These are phyloP conservation scores for Acleris sparsana DNA, from an alignment of 2,888 invertebrate species.

Conservation along the genomic window DNA sequence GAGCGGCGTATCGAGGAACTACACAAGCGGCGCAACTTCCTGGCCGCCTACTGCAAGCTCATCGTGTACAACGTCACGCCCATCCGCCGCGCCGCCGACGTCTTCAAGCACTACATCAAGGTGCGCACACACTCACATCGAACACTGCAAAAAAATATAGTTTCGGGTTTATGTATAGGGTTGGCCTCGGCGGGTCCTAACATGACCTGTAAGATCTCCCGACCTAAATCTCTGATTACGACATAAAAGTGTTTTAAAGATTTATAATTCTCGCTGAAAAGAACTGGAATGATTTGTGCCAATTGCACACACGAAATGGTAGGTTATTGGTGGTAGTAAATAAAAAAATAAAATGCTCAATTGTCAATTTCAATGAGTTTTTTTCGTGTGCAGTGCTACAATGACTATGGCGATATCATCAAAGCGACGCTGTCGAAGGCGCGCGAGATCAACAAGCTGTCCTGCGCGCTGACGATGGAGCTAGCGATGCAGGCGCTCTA, in stretches of 20 bases:
- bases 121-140: constrained; percentile 63
- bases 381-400: constrained; percentile 88
- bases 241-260: no score
- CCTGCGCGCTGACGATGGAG: constrained; percentile 97
- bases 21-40: constrained; percentile 97
- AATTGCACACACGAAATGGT: no score
- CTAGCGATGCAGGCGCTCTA: constrained; percentile 95
- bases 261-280: no score
- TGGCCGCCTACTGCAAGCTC: constrained; percentile 98
- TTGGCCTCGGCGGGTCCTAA: no score
- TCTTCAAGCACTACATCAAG: constrained; percentile 98
- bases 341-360: no score
- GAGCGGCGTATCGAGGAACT: constrained; percentile 98
- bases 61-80: constrained; percentile 98
- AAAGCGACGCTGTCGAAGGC: constrained; percentile 98
- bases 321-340: no score
- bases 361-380: no score
- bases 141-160: background rate
- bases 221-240: no score
- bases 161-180: no score
- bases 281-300: no score
- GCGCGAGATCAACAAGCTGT: constrained; percentile 98
- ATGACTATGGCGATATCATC: constrained; percentile 99
- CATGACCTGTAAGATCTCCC: no score
- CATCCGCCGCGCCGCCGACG: constrained; percentile 94